Base-by-base conservation (phyloP, 92 coral and sea anemone species). In the Nematostella vectensis region DNA sequence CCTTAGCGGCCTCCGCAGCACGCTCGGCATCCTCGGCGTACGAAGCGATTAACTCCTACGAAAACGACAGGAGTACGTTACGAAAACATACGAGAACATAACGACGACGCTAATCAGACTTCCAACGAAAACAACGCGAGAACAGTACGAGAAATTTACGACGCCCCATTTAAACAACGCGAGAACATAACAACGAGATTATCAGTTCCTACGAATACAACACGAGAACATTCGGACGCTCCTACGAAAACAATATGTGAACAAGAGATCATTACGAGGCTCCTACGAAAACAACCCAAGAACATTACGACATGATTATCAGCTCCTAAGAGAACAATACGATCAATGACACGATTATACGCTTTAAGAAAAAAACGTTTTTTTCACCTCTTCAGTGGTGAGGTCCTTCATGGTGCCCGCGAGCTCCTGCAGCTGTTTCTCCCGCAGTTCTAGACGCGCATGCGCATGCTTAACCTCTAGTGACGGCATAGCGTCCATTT, bases 331-430 rank as follows among this genome's bases (percentile, higher is more conserved):
- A n/a, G n/a, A n/a, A n/a, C n/a, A n/a, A n/a, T n/a, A n/a, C n/a
- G n/a, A n/a, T n/a, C n/a, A n/a, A n/a, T n/a, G n/a, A n/a, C n/a
- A n/a, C n/a, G n/a, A n/a, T n/a, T n/a, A n/a, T n/a, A n/a, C n/a
- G n/a, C n/a, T n/a, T n/a, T n/a, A n/a, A n/a, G n/a, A n/a, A n/a
- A n/a, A n/a, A n/a, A n/a, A n/a, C n/a, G n/a, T n/a, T n/a, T n/a
- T n/a, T n/a, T n/a, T n/a, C n/a, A 89, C 97, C 97, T 89, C 97
- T 68, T 85, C 85, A 11, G 97, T 65, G 15, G 85, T 76, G 11
- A 89, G 84, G 27, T 89, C 95, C 26, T 75, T 78, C 97, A 89
- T 89, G 25, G 97, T 89, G 54, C 97, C 97, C 61, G 95, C 95
- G 29, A 89, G 88, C 59, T 89, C 97, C 47, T 71, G 81, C 57